These are phyloP conservation scores for Clitarchus hookeri DNA, from an alignment of 2,888 invertebrate species.

Conservation along the genomic window DNA sequence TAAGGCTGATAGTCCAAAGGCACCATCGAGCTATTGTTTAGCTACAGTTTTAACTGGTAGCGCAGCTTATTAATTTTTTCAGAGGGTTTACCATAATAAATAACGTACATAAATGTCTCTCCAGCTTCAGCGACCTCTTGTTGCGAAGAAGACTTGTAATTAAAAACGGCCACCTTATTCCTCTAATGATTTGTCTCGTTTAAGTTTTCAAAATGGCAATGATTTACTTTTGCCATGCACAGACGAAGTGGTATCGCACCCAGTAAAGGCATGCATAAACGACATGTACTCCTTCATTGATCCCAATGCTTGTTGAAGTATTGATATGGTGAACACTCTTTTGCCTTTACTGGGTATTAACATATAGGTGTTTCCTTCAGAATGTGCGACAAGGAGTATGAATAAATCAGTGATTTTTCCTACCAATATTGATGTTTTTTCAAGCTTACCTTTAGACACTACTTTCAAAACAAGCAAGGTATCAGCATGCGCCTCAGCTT, in stretches of 20 bases:
- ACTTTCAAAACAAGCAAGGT: background rate
- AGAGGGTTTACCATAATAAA: background rate
- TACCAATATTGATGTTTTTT: background rate
- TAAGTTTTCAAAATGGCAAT: background rate
- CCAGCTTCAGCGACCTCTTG: background rate
- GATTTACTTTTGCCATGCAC: background rate
- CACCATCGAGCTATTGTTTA: background rate
- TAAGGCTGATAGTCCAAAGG: background rate
- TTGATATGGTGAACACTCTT: background rate
- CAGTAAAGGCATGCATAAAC: background rate
- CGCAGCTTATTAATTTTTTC: background rate
- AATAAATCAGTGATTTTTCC: background rate
- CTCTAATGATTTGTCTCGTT: background rate
- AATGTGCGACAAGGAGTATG: background rate
- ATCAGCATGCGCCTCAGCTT: background rate
- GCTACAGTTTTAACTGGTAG: background rate
- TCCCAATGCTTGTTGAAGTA: background rate
- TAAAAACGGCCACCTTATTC: background rate
- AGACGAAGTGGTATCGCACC: background rate
- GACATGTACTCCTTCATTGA: background rate
- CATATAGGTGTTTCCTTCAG: background rate
- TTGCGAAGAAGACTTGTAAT: background rate
- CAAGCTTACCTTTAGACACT: background rate
- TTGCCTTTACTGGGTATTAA: conserved; percentile 4
- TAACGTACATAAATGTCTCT: background rate